Conservation (phyloP, 2,113 vertebrate species). For the Sula dactylatra region DNA sequence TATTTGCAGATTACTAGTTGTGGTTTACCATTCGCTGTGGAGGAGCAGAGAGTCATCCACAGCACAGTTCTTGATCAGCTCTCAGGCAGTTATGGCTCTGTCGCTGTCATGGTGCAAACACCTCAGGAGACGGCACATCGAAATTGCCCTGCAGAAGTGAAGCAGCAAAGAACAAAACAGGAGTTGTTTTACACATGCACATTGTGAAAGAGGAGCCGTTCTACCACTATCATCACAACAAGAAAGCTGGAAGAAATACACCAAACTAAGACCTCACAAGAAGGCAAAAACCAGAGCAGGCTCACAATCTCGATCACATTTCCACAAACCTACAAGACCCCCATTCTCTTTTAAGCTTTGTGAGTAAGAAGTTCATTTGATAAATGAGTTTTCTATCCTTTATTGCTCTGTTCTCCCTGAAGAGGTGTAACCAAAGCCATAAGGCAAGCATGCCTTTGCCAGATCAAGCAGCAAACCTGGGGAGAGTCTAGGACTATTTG, state of each 20-base stretch:
- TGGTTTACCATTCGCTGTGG: background rate
- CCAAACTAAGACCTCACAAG: background rate
- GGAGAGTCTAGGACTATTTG: background rate
- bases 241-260: background rate
- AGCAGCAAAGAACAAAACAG: background rate
- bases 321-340: background rate
- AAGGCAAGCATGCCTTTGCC: background rate
- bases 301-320: accelerated
- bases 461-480: background rate
- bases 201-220: background rate
- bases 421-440: background rate
- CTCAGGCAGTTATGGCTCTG: background rate
- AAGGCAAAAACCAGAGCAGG: background rate
- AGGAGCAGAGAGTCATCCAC: background rate
- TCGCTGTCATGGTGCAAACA: accelerated
- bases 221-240: background rate
- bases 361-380: background rate
- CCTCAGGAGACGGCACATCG: accelerated
- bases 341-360: background rate
- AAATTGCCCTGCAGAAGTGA: background rate
- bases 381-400: background rate
- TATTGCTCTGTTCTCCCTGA: background rate
- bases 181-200: background rate
- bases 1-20: background rate
- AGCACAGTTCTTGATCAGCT: background rate